A percentile compares a stretch with the other conserved stretches of the same genome.
Evolutionary conservation across 2,113 vertebrate genomes (phyloP).

Genomic region (Pseudolaguvia tuberculata): DNA sequence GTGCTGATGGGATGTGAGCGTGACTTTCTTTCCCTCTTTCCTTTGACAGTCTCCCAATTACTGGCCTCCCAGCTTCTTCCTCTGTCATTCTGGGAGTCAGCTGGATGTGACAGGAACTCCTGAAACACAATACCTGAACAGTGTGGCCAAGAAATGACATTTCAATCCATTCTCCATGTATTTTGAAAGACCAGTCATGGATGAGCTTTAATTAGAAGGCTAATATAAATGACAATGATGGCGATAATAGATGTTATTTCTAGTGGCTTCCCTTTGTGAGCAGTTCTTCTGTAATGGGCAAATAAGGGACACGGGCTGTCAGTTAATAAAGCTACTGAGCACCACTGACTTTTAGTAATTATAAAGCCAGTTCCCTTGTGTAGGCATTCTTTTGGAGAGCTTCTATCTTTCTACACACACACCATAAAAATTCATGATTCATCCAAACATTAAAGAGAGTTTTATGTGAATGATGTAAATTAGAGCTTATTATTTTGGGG

Average conservation of each 20-base stretch:
- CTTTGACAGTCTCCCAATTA: slow-evolving; percentile 57
- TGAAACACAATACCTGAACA: slow-evolving; percentile 44
- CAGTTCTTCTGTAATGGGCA: background rate
- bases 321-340: slow-evolving; percentile 11
- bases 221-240: slow-evolving; percentile 27
- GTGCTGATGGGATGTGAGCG: slow-evolving; percentile 49
- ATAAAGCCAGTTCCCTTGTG: background rate
- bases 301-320: background rate
- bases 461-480: background rate
- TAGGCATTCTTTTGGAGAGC: slow-evolving; percentile 3
- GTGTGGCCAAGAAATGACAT: slow-evolving; percentile 35
- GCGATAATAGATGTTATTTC: slow-evolving; percentile 31
- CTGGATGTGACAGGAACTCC: slow-evolving; percentile 40
- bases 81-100: slow-evolving; percentile 42
- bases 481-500: too few relatives aligned
- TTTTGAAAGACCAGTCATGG: slow-evolving; percentile 23
- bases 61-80: slow-evolving; percentile 47
- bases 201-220: slow-evolving; percentile 30
- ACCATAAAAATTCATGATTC: background rate
- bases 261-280: slow-evolving; percentile 19
- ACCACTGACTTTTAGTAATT: slow-evolving; percentile 16
- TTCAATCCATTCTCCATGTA: slow-evolving; percentile 30
- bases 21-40: slow-evolving; percentile 44
- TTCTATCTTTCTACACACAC: background rate
- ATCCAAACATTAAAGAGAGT: background rate